Evolutionary conservation across 2,113 vertebrate species (phyloP).

Genomic region (Anguilla japonica): DNA sequence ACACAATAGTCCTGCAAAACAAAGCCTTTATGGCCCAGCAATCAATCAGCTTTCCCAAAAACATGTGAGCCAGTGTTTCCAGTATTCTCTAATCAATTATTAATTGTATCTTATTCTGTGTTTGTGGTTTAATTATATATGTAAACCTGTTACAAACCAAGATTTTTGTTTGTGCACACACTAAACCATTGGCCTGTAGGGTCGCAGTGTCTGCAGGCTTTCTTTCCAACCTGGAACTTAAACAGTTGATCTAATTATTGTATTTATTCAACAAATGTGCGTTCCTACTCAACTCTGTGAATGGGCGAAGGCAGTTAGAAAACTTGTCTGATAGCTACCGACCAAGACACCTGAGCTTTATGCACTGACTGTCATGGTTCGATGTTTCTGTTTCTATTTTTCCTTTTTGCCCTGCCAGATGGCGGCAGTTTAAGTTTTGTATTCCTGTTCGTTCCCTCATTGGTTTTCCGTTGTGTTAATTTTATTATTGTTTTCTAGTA

Average conservation of each 20-base stretch:
- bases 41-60: neutral
- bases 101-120: neutral
- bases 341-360: no score
- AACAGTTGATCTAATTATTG: neutral
- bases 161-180: neutral
- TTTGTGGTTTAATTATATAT: neutral
- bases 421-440: no score
- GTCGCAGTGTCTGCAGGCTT: neutral
- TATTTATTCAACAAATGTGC: neutral
- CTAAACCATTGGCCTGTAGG: neutral
- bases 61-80: neutral
- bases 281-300: neutral
- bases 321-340: neutral
- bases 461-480: no score
- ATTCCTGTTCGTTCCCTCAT: no score
- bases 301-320: neutral
- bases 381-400: no score
- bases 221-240: neutral
- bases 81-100: neutral
- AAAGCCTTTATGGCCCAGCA: neutral
- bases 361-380: no score
- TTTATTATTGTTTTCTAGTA: no score
- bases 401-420: no score
- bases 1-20: neutral
- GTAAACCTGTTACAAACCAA: neutral